phyloP scores from a whole-genome alignment of 2,113 vertebrate species.

The Enhydra lutris region DNA sequence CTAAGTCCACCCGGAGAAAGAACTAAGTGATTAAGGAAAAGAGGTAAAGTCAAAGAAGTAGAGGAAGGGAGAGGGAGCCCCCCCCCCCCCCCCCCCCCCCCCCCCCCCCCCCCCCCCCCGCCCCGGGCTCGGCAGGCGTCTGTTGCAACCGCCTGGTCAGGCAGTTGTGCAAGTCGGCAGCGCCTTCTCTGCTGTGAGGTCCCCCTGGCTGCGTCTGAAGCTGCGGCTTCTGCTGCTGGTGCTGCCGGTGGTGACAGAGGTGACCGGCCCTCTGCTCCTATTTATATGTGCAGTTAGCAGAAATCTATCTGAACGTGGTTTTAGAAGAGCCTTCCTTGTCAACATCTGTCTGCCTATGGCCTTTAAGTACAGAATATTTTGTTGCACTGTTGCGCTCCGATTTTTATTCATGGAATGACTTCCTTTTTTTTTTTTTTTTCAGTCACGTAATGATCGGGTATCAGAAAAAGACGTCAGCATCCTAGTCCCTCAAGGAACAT shows the following conservation, averaged over 20 bases:
- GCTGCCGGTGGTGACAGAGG: constrained; percentile 81
- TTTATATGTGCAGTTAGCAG: constrained; percentile 82
- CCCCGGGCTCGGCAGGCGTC: constrained; percentile 67
- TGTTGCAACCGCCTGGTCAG: constrained; percentile 71
- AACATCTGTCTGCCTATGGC: constrained; percentile 89
- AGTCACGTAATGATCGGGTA: constrained; percentile 95
- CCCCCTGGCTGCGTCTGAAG: constrained; percentile 84
- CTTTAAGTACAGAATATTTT: constrained; percentile 90
- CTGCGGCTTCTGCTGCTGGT: constrained; percentile 82
- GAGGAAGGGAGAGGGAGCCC: constrained; percentile 45
- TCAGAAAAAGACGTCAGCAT: constrained; percentile 96
- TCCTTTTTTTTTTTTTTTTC: constrained; percentile 85
- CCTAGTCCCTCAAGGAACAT: constrained; percentile 96
- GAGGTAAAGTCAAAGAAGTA: not conserved
- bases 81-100: not conserved
- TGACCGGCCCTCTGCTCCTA: constrained; percentile 85
- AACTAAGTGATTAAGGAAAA: not conserved
- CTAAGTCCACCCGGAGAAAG: constrained; percentile 4
- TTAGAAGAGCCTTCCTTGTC: constrained; percentile 82
- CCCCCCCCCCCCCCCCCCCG: not conserved
- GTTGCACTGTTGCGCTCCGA: constrained; percentile 89
- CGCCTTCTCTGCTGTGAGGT: constrained; percentile 85
- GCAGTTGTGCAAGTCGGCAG: constrained; percentile 22
- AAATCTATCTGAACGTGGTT: constrained; percentile 82
- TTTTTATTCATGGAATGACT: constrained; percentile 94